Conservation (phyloP, 2,888 invertebrate genomes). For the Acrobeloides nanus region DNA sequence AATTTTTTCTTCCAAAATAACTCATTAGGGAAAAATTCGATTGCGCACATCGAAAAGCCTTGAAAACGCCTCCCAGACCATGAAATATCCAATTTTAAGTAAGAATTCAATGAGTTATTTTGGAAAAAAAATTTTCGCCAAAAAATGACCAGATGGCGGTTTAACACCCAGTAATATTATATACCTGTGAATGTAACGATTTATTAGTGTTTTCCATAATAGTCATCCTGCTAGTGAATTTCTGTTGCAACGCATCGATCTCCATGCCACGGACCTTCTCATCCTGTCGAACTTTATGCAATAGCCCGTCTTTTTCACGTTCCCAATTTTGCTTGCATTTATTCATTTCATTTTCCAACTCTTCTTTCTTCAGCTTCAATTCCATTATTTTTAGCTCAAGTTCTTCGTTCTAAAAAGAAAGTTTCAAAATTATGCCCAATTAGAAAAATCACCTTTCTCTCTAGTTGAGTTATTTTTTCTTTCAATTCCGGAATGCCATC, state of each 20-base stretch:
- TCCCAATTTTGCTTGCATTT: conserved; percentile 34
- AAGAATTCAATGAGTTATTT: too few species aligned
- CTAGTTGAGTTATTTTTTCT: conserved; percentile 32
- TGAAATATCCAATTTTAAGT: too few species aligned
- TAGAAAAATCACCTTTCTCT: conserved; percentile 28
- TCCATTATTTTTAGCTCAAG: conserved; percentile 30
- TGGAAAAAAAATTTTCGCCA: too few species aligned
- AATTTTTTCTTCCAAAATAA: too few species aligned
- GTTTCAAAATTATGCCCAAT: conserved; percentile 3
- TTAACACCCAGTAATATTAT: neutral
- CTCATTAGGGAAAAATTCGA: too few species aligned
- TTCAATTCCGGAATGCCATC: conserved; percentile 32
- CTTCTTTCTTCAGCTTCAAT: conserved; percentile 39
- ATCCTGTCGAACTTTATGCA: conserved; percentile 48
- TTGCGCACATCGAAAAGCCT: too few species aligned
- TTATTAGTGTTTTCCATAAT: conserved; percentile 54
- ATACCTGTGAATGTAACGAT: conserved; percentile 47
- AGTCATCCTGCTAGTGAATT: conserved; percentile 50
- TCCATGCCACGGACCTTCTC: conserved; percentile 47
- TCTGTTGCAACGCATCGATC: conserved; percentile 51
- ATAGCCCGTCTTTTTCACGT: conserved; percentile 39
- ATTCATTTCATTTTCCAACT: conserved; percentile 38
- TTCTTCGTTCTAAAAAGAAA: conserved; percentile 27
- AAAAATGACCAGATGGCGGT: too few species aligned
- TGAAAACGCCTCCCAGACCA: too few species aligned